Evolutionary conservation across 2,113 vertebrate species (phyloP).

Genomic region (Ammodytes dubius): DNA sequence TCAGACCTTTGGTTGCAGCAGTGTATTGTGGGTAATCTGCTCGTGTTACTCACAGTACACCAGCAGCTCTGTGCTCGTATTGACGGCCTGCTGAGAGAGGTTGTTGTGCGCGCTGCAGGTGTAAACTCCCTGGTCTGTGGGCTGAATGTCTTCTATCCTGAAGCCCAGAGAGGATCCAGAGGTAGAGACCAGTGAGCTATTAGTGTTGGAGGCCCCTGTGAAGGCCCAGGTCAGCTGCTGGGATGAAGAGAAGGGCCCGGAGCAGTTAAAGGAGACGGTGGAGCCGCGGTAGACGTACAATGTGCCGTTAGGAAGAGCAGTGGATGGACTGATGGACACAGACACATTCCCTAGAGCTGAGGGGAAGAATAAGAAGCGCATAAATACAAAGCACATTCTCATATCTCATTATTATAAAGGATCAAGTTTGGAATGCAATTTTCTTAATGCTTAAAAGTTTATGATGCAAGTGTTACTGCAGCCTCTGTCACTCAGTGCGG

Average conservation of each 20-base stretch:
- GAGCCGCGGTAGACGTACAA: conserved; percentile 58
- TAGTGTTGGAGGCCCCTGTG: background rate
- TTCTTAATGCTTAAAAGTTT: too few relatives aligned
- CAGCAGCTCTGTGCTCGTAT: conserved; percentile 81
- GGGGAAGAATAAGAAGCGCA: background rate
- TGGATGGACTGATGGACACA: conserved; percentile 63
- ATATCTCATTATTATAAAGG: background rate
- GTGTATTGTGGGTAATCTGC: background rate
- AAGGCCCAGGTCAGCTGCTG: conserved; percentile 81
- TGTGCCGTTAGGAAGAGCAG: conserved; percentile 81
- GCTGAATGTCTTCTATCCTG: conserved; percentile 70
- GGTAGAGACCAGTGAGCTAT: conserved; percentile 34
- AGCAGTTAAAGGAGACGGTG: conserved; percentile 82
- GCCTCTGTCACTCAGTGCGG: too few relatives aligned
- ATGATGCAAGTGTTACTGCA: too few relatives aligned
- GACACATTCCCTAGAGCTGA: conserved; percentile 80
- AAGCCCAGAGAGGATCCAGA: conserved; percentile 63
- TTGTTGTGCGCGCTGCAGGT: conserved; percentile 82
- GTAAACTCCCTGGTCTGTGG: conserved; percentile 85
- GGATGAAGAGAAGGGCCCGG: conserved; percentile 65
- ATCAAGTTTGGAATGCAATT: too few relatives aligned
- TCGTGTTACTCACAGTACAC: conserved; percentile 87
- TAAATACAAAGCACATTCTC: background rate
- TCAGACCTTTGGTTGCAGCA: background rate
- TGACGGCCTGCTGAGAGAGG: conserved; percentile 62